Evolutionary conservation across 2,113 vertebrate species (phyloP).

Genomic region (Macaca nemestrina): DNA sequence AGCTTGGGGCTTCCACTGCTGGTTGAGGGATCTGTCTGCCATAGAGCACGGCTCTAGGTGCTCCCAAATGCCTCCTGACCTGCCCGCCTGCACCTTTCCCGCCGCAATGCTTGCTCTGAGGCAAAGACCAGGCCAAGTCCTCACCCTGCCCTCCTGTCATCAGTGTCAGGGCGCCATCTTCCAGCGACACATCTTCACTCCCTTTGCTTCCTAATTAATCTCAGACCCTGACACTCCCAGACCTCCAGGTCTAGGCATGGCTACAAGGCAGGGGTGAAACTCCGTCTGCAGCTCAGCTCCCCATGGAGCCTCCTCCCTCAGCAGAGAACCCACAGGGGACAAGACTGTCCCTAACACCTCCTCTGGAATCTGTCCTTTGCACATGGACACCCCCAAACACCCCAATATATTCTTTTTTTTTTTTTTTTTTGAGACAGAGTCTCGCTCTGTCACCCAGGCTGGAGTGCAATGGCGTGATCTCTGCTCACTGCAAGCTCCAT

Average conservation of each 20-base stretch:
- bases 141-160: background rate
- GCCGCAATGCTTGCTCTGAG: background rate
- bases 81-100: accelerated
- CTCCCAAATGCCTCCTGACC: background rate
- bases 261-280: background rate
- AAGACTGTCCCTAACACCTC: accelerated
- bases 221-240: background rate
- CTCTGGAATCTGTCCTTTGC: background rate
- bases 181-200: accelerated
- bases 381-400: background rate
- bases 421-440: too few relatives aligned
- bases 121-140: accelerated
- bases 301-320: accelerated
- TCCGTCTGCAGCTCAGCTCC: background rate
- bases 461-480: too few relatives aligned
- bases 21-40: background rate
- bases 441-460: too few relatives aligned
- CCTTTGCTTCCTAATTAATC: background rate
- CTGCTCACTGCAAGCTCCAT: too few relatives aligned
- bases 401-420: background rate
- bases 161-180: accelerated
- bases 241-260: background rate
- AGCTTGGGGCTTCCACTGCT: background rate
- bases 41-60: background rate
- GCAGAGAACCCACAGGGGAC: background rate